Conservation (phyloP, 1,140 invertebrate genomes). For the fruit fly (Drosophila melanogaster) region DNA sequence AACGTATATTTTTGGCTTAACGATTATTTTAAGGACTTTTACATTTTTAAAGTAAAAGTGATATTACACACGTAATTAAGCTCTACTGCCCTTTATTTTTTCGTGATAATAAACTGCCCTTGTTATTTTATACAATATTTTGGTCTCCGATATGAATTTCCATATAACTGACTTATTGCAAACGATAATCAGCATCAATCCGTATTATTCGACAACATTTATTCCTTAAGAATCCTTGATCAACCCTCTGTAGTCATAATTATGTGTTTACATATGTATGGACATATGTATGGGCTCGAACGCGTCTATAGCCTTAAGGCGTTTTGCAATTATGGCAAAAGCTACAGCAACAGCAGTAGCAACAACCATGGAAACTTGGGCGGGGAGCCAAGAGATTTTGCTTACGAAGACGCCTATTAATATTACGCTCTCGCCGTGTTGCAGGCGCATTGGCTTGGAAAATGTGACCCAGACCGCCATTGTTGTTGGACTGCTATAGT, state of each 20-base stretch:
- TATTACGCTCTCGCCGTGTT: constrained; percentile 69
- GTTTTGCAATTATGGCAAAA: constrained; percentile 63
- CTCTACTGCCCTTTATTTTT: too few relatives aligned
- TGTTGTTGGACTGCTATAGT: constrained; percentile 24
- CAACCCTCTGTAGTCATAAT: constrained; percentile 22
- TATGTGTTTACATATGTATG: constrained; percentile 19
- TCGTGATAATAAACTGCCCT: too few relatives aligned
- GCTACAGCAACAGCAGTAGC: constrained; percentile 19
- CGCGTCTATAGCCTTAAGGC: constrained; percentile 46
- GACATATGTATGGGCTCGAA: constrained; percentile 19
- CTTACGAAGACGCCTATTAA: constrained; percentile 67
- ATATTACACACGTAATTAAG: too few relatives aligned
- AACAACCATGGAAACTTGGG: constrained; percentile 20
- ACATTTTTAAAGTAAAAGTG: too few relatives aligned
- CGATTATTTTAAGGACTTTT: too few relatives aligned
- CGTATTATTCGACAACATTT: constrained; percentile 12
- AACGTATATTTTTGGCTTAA: too few relatives aligned
- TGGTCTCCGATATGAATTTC: background rate
- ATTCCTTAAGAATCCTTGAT: background rate
- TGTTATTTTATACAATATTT: background rate
- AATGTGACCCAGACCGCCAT: constrained; percentile 58
- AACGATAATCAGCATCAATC: background rate
- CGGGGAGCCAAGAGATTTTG: constrained; percentile 46
- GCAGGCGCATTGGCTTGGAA: constrained; percentile 53
- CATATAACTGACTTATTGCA: background rate